Percentiles rank a stretch among this genome's conserved stretches.
phyloP scores from a whole-genome alignment of 2,113 vertebrate genomes.

The Montifringilla adamsi region DNA sequence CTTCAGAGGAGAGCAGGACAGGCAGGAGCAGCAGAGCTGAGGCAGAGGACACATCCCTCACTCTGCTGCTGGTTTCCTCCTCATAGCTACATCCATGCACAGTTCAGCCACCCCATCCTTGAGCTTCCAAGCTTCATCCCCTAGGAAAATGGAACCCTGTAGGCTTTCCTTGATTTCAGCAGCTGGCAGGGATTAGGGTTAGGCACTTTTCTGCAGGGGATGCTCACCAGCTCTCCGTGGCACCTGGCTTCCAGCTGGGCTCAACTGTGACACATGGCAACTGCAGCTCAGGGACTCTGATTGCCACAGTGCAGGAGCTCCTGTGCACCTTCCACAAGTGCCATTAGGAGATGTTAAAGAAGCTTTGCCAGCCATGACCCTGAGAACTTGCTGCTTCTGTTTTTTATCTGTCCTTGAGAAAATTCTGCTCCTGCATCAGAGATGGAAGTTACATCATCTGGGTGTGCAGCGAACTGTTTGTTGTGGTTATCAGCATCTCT shows the following conservation, averaged over 20 bases:
- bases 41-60: neutral
- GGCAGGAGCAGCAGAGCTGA: neutral
- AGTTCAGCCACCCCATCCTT: fast-evolving
- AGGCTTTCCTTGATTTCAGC: neutral
- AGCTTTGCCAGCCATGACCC: constrained; percentile 40
- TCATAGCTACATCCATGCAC: fast-evolving
- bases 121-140: neutral
- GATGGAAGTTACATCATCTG: neutral
- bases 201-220: fast-evolving
- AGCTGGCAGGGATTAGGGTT: neutral
- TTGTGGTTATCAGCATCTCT: constrained; percentile 6
- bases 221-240: fast-evolving
- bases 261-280: neutral
- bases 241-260: neutral
- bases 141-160: neutral
- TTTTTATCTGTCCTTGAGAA: constrained; percentile 3
- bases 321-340: neutral
- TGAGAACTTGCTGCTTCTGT: constrained; percentile 17
- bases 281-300: neutral
- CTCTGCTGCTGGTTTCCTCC: neutral
- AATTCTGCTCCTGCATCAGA: neutral
- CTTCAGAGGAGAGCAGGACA: neutral
- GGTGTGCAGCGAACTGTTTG: neutral
- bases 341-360: neutral
- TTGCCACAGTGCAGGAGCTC: neutral